Conservation (phyloP, 1,140 invertebrate genomes). For the Drosophila sulfurigaster region DNA sequence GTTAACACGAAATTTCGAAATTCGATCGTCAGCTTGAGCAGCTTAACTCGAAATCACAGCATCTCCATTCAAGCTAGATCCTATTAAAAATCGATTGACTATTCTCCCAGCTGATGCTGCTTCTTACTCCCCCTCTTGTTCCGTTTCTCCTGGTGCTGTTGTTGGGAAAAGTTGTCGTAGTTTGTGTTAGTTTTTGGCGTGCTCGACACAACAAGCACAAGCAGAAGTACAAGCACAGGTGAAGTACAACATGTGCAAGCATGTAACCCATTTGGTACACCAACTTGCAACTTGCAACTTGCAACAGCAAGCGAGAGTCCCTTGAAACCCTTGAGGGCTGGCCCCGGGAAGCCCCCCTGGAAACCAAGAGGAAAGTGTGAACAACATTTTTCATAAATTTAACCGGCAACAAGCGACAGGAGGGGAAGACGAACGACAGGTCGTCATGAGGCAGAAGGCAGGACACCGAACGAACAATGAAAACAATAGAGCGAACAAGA, state of each 20-base stretch:
- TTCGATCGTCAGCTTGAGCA: neutral
- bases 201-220: constrained; percentile 25
- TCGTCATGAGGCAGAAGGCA: constrained; percentile 27
- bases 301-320: neutral
- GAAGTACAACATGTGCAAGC: constrained; percentile 66
- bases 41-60: constrained; percentile 12
- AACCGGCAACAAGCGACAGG: constrained; percentile 51
- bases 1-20: neutral
- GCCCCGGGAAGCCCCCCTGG: constrained; percentile 3
- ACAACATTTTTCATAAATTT: constrained; percentile 85
- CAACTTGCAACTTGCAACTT: constrained; percentile 49
- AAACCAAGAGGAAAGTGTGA: constrained; percentile 71
- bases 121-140: neutral
- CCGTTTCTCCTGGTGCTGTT: constrained; percentile 7
- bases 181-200: constrained; percentile 46
- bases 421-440: constrained; percentile 27
- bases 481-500: constrained; percentile 80
- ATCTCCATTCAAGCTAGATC: constrained; percentile 30
- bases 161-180: constrained; percentile 4
- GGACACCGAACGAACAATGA: constrained; percentile 52
- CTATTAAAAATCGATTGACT: constrained; percentile 19
- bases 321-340: neutral
- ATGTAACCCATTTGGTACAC: constrained; percentile 74
- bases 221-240: constrained; percentile 29
- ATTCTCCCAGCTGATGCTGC: too few relatives aligned